Conservation (phyloP, 92 coral and sea anemone species). For the Siderastrea radians region DNA sequence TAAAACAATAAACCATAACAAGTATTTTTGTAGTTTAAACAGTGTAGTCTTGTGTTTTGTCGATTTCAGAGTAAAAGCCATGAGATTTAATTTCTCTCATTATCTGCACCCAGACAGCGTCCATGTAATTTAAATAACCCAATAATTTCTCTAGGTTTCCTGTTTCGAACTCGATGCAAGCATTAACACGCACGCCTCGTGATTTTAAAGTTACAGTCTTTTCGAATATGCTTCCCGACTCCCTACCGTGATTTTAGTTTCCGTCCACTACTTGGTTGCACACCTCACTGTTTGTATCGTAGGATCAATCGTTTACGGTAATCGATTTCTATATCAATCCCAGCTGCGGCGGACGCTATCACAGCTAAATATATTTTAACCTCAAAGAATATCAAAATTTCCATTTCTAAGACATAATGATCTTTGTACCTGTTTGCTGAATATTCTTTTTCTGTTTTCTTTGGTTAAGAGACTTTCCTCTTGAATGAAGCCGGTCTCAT, state of each 20-base stretch:
- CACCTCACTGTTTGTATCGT: too few species aligned
- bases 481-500: neutral
- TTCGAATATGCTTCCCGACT: too few species aligned
- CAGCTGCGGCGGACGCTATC: neutral
- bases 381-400: neutral
- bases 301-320: too few species aligned
- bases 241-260: too few species aligned
- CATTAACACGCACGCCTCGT: neutral
- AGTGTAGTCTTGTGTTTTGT: neutral
- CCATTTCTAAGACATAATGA: neutral
- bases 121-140: neutral
- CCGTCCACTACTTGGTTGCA: too few species aligned
- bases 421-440: neutral
- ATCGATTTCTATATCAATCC: too few species aligned
- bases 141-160: neutral
- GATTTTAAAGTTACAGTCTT: too few species aligned
- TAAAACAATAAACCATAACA: conserved; percentile 1
- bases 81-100: neutral
- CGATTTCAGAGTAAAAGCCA: too few species aligned
- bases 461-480: neutral
- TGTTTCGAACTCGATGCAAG: neutral
- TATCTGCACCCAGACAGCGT: neutral
- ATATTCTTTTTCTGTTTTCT: neutral
- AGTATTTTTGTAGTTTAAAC: neutral
- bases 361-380: neutral